phyloP scores from a whole-genome alignment of 1,140 invertebrate species.

The Drosophila nigrodunni region DNA sequence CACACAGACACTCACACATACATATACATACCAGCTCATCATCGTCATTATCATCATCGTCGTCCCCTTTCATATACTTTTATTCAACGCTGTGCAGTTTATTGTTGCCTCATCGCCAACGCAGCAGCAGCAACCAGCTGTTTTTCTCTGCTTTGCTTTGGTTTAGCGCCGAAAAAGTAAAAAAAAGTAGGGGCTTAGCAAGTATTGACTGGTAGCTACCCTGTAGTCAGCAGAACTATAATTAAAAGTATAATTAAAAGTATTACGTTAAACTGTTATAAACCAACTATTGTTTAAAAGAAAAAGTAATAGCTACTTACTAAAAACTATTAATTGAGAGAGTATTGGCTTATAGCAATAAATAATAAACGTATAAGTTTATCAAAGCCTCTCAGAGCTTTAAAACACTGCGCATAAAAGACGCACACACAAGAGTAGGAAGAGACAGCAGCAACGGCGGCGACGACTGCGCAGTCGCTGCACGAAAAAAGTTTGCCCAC shows the following conservation, averaged over 20 bases:
- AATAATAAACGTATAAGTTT: background rate
- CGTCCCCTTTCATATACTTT: slow-evolving; percentile 56
- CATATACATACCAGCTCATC: background rate
- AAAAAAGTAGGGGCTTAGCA: background rate
- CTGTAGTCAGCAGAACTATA: slow-evolving; percentile 3
- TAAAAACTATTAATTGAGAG: background rate
- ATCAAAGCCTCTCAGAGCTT: background rate
- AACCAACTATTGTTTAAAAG: too few relatives aligned
- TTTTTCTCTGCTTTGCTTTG: slow-evolving; percentile 59
- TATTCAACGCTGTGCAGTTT: slow-evolving; percentile 71
- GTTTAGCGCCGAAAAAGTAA: slow-evolving; percentile 42
- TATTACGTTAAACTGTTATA: background rate
- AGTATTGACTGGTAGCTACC: background rate
- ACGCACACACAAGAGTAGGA: slow-evolving; percentile 42
- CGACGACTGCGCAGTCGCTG: background rate
- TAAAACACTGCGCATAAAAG: slow-evolving; percentile 17
- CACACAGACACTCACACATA: slow-evolving; percentile 4
- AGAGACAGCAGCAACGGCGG: slow-evolving; percentile 38
- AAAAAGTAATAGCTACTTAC: too few relatives aligned
- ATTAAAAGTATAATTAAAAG: background rate
- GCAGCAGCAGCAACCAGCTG: slow-evolving; percentile 60
- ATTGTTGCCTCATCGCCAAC: slow-evolving; percentile 77
- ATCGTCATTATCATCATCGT: slow-evolving; percentile 21
- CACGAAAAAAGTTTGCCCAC: too few relatives aligned
- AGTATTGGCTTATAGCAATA: background rate